Percentiles rank a stretch among this genome's conserved stretches.
Conservation (phyloP, 2,113 vertebrate genomes). For the Raja brachyura region DNA sequence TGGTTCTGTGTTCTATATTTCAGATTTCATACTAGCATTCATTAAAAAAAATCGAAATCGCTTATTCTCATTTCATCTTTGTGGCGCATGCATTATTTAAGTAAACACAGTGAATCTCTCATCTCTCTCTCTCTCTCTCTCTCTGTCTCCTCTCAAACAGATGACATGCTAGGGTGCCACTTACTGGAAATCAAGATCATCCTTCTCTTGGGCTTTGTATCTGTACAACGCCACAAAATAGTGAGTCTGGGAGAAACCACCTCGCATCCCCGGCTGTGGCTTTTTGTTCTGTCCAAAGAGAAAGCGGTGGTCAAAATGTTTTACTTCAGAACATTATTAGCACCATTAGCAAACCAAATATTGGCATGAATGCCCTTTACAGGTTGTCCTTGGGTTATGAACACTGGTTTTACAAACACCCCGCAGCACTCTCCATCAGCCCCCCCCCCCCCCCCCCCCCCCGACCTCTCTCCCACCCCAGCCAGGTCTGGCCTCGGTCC, state of each 20-base stretch:
- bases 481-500: no score
- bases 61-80: not conserved
- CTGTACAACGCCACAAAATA: conserved; percentile 87
- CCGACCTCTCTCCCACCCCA: no score
- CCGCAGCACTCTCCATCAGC: no score
- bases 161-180: conserved; percentile 43
- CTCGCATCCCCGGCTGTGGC: conserved; percentile 58
- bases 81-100: no score
- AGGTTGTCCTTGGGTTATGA: no score
- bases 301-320: not conserved
- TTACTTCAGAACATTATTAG: no score
- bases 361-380: no score
- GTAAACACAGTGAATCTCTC: not conserved
- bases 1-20: no score
- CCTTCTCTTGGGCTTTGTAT: conserved; percentile 87
- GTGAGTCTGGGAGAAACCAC: conserved; percentile 74
- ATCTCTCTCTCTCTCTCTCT: not conserved
- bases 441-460: no score
- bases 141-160: not conserved
- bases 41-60: not conserved
- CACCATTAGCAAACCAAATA: no score
- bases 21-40: not conserved
- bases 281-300: conserved; percentile 68
- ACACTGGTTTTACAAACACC: no score
- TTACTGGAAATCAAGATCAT: conserved; percentile 88